phyloP scores from a whole-genome alignment of 2,113 vertebrate genomes.

The Cervus canadensis region DNA sequence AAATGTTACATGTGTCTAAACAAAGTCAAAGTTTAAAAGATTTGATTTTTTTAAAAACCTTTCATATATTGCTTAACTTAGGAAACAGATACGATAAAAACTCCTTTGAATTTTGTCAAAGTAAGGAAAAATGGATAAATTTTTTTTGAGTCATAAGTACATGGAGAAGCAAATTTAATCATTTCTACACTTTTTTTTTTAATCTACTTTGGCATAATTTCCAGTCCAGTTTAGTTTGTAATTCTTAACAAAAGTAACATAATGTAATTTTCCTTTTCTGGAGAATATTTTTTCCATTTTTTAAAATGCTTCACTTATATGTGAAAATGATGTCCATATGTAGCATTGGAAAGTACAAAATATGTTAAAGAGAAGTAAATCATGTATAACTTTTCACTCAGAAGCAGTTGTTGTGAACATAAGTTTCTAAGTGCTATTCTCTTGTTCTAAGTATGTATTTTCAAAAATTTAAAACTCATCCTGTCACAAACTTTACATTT shows the following conservation, averaged over 20 bases:
- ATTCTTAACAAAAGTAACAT: neutral
- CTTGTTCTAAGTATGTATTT: neutral
- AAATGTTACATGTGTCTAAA: neutral
- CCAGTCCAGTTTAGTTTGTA: neutral
- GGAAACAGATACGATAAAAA: neutral
- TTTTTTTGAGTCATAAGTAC: neutral
- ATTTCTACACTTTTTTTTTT: neutral
- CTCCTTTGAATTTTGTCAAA: neutral
- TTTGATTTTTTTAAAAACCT: constrained; percentile 5
- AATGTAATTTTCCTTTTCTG: neutral
- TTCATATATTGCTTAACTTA: neutral
- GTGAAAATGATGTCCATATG: neutral
- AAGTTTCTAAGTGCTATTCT: neutral
- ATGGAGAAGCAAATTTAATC: neutral
- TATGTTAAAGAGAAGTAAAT: neutral
- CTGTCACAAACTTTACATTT: neutral
- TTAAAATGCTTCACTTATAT: neutral
- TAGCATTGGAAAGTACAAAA: neutral
- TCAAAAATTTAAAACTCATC: neutral
- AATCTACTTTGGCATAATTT: neutral
- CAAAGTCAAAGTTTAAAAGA: neutral
- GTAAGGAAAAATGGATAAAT: neutral
- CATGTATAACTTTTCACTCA: neutral
- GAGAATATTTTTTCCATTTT: neutral
- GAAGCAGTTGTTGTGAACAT: neutral